phyloP scores from a whole-genome alignment of 2,888 invertebrate genomes.

The Lissocephala sabroskyi region DNA sequence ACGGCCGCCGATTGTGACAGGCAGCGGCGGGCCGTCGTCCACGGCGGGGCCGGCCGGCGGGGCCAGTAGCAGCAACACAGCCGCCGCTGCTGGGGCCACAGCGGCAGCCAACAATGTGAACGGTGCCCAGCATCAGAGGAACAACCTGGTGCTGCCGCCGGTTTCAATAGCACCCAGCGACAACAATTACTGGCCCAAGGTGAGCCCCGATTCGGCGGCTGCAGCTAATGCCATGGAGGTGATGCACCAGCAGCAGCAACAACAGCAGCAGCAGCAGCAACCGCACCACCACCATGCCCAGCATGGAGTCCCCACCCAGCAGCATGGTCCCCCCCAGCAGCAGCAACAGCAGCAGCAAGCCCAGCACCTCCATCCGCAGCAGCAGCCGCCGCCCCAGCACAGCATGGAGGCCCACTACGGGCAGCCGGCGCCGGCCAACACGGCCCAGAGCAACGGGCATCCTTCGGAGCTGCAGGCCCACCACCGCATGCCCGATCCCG shows the following conservation, averaged over 20 bases:
- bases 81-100: slow-evolving; percentile 12
- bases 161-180: slow-evolving; percentile 68
- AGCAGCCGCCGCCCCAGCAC: slow-evolving; percentile 79
- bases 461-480: slow-evolving; percentile 82
- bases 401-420: slow-evolving; percentile 71
- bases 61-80: slow-evolving; percentile 14
- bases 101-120: slow-evolving; percentile 3
- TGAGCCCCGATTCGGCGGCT: slow-evolving; percentile 84
- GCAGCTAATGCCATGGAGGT: slow-evolving; percentile 76
- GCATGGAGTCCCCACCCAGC: slow-evolving; percentile 74
- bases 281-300: slow-evolving; percentile 75
- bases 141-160: slow-evolving; percentile 59
- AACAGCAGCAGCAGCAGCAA: slow-evolving; percentile 75
- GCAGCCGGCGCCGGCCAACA: slow-evolving; percentile 76
- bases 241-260: slow-evolving; percentile 78
- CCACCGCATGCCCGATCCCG: slow-evolving; percentile 75
- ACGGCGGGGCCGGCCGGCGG: slow-evolving; percentile 33
- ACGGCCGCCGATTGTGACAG: slow-evolving; percentile 84
- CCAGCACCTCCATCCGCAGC: slow-evolving; percentile 68
- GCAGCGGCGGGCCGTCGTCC: slow-evolving; percentile 71
- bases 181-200: slow-evolving; percentile 87
- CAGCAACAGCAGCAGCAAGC: slow-evolving; percentile 73
- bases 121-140: slow-evolving; percentile 53
- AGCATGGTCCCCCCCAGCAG: slow-evolving; percentile 63
- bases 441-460: slow-evolving; percentile 74